These are phyloP conservation scores for Caenorhabditis afra DNA, from an alignment of 2,888 invertebrate genomes.

Conservation along the genomic window DNA sequence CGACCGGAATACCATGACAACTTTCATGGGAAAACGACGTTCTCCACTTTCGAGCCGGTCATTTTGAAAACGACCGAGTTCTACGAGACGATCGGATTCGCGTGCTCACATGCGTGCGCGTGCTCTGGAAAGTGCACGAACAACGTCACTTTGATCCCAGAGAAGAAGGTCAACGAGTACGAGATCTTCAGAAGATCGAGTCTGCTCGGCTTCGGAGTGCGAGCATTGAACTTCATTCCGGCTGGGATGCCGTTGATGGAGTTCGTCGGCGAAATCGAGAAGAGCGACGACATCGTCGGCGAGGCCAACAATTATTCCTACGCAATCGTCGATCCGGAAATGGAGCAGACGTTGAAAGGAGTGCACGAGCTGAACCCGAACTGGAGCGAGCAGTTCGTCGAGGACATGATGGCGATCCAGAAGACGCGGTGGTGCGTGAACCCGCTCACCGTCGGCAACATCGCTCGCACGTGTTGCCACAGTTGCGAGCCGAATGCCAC, in stretches of 20 bases:
- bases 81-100: constrained; percentile 23
- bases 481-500: constrained; percentile 27
- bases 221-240: not conserved
- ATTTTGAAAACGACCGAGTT: not conserved
- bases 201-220: constrained; percentile 13
- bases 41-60: constrained; percentile 11
- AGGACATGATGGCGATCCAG: not conserved
- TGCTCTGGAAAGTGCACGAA: constrained; percentile 26
- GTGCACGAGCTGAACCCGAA: not conserved
- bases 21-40: not conserved
- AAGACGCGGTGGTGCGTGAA: constrained; percentile 13
- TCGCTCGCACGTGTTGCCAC: constrained; percentile 15
- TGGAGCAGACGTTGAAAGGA: not conserved
- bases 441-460: constrained; percentile 12
- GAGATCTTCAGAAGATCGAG: constrained; percentile 15
- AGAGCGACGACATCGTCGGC: not conserved
- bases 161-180: not conserved
- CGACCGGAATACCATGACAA: not conserved
- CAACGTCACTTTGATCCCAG: constrained; percentile 17
- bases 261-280: constrained; percentile 10
- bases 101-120: constrained; percentile 21
- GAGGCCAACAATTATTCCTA: not conserved
- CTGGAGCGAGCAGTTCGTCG: not conserved
- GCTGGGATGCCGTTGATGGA: constrained; percentile 23
- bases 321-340: not conserved